A percentile compares a stretch with the other conserved stretches of the same genome.
Conservation (phyloP, 2,797 vertebrate genomes). For the Pseudochirops corinnae region DNA sequence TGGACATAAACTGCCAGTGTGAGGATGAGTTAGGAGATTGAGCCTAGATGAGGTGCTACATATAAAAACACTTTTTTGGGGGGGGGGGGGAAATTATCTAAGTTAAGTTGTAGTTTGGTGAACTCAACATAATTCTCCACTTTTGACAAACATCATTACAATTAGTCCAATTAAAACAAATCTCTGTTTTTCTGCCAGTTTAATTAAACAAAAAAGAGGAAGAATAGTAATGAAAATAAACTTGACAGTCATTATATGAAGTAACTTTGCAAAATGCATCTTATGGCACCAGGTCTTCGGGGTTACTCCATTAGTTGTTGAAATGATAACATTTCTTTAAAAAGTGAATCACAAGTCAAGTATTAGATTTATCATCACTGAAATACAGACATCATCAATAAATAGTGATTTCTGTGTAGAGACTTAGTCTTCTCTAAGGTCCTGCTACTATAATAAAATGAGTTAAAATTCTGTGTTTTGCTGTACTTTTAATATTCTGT, state of each 20-base stretch:
- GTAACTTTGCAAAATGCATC: constrained; percentile 81
- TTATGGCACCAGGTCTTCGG: constrained; percentile 81
- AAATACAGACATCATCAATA: constrained; percentile 36
- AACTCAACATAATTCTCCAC: constrained; percentile 11
- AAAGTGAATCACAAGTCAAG: constrained; percentile 44
- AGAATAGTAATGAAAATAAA: constrained; percentile 70
- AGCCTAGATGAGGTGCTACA: neutral
- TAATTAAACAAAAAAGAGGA: constrained; percentile 62
- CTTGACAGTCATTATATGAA: constrained; percentile 81
- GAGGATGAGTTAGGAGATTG: neutral
- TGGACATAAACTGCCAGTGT: neutral
- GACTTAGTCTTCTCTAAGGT: constrained; percentile 20
- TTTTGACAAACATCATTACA: neutral
- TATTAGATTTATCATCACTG: constrained; percentile 22
- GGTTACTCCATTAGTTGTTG: constrained; percentile 82
- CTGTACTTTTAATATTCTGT: neutral
- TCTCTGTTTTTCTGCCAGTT: constrained; percentile 76
- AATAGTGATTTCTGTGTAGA: constrained; percentile 27
- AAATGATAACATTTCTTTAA: constrained; percentile 85
- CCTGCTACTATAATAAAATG: neutral
- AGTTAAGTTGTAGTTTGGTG: constrained; percentile 8
- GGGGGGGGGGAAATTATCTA: constrained; percentile 25
- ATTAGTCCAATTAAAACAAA: constrained; percentile 42
- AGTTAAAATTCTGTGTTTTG: neutral
- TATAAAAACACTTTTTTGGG: neutral